Evolutionary conservation across 2,113 vertebrate genomes (phyloP), one percentile per base, ranked within the genome.

Genomic region (Poecile atricapillus): DNA sequence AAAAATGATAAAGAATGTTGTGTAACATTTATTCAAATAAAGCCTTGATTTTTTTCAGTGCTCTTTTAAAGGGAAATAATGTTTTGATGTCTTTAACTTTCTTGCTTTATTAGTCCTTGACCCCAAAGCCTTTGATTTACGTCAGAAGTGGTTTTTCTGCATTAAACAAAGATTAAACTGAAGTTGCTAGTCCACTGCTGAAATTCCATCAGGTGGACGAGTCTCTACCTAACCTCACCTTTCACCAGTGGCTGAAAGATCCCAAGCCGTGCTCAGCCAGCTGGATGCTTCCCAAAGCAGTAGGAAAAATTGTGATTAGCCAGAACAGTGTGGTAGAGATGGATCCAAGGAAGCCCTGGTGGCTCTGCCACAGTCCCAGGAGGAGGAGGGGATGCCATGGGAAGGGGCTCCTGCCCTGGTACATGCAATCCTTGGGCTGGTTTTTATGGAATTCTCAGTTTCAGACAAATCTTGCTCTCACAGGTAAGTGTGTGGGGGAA

Each of bases 21-120:
- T 98, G 97, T 98, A 98, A 98, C 96, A 97, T 97, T 97, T 98
- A 98, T 98, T 96, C 94, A 98, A 98, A 98, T 98, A 98, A 98
- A 98, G 96, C 97, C 97, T 98, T 97, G 97, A 97, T 97, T 98
- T 98, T 98, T 98, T 96, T 92, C 94, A 97, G 96, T 96, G 97
- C 97, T 97, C 97, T 98, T 96, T 97, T 97, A 94, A 97, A 96
- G 94, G 91, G 90, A 96, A 92, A 87, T 80, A 69, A 73, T 53
- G 75, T 93, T 96, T 96, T 71, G 81, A 68, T 81, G 89, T 85
- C 27, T 19, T 21, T 92, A 88, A 87, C 70, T 76, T 86, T 53
- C 58, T 89, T 71, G 33, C 30, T 92, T 89, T 82, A 49, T 86
- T 37, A 79, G 78, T 69, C 31, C 47, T 87, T 70, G 33, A 59